Base-by-base conservation (phyloP, 2,888 invertebrate species). In the Acronicta alni region DNA sequence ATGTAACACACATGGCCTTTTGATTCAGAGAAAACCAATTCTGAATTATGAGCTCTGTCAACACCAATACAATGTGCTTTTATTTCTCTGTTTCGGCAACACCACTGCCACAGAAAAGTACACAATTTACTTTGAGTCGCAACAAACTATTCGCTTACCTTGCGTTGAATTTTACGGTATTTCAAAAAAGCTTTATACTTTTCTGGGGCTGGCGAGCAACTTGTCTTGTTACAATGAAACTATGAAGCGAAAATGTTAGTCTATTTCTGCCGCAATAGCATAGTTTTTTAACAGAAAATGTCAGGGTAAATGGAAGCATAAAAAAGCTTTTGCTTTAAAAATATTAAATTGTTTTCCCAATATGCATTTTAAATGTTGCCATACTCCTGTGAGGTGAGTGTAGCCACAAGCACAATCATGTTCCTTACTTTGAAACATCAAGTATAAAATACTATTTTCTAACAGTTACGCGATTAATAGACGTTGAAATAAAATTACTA, bases 151-250 rank as follows among this genome's bases (percentile, higher is more conserved):
- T 60, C 48, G 39, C 70, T 74, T 70, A 64, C 65, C 71, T 70
- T 63, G 53, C 72, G 71, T 73, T 70, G 76, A 75, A 79, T 79
- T 78, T 81, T 74, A 49, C 56, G 43, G 52, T 62, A 65, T 73
- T 71, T 72, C 52, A 48, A 66, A 79, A 72, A 70, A 70, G 53
- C 60, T 74, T 74, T 72, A 67, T 65, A 58, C 65, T 60, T 68
- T 78, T 71, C 67, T 55, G 57, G 41, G 43, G 51, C 51, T 37
- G 49, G 63, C 73, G 62, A 72, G 65, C 71, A 76, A 72, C 73
- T 82, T 78, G 82, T 80, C 82, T 81, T 75, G 78, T 79, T 79
- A 84, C 68, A 69, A 69, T 62, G 69, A 67, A 73, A 77, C 75
- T 74, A 77, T 67, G 70, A 74, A 78, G 69, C 67, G 66, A 71